Conservation (phyloP, 2,888 invertebrate genomes). For the Dasypolia templi region DNA sequence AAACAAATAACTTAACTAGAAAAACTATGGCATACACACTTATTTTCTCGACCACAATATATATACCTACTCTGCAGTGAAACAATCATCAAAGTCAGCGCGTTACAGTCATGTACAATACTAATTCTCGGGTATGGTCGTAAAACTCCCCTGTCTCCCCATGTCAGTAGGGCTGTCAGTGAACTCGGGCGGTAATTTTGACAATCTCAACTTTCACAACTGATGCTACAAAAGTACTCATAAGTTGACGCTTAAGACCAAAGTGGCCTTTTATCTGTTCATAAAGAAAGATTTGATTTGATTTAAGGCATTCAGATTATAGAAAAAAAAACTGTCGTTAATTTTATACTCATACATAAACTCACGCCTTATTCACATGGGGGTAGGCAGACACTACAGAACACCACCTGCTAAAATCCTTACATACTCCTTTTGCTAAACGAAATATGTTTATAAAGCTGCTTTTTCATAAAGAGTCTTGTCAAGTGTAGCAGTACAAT, state of each 20-base stretch:
- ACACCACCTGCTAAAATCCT: too few relatives aligned
- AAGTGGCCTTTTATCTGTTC: conserved; percentile 2
- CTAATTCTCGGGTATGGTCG: conserved; percentile 51
- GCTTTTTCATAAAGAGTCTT: neutral
- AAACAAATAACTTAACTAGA: neutral
- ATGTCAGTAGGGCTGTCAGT: conserved; percentile 35
- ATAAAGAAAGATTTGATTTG: neutral
- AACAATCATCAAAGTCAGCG: conserved; percentile 46
- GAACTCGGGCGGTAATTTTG: conserved; percentile 17
- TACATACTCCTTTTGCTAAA: too few relatives aligned
- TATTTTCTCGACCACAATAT: conserved; percentile 3
- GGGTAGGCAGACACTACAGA: too few relatives aligned
- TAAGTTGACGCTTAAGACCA: neutral
- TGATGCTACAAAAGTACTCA: neutral
- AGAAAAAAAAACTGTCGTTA: too few relatives aligned
- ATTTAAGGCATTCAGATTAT: too few relatives aligned
- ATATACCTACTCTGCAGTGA: conserved; percentile 21
- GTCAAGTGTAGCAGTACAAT: neutral
- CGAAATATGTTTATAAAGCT: neutral
- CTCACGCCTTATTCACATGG: too few relatives aligned
- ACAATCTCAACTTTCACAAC: conserved; percentile 15
- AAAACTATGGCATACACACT: neutral
- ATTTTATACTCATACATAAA: too few relatives aligned
- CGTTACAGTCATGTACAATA: conserved; percentile 54
- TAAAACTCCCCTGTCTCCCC: conserved; percentile 43